A percentile compares a stretch with the other conserved stretches of the same genome.
Evolutionary conservation across 2,888 invertebrate species (phyloP).

Genomic region (Xestia ashworthii): DNA sequence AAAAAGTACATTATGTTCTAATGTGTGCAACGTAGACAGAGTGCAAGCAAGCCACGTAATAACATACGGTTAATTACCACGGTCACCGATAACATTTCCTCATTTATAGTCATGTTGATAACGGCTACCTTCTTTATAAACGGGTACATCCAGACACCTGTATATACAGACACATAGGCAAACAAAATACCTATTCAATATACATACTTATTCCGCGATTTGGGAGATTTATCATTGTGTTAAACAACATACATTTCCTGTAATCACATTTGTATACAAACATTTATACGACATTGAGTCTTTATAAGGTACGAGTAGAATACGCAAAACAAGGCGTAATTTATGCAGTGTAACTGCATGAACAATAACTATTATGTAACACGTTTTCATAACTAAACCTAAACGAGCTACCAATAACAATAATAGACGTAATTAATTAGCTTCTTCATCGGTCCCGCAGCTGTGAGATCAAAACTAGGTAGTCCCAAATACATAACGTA

Average conservation of each 20-base stretch:
- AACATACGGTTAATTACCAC: slow-evolving; percentile 6
- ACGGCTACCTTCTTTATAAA: background rate
- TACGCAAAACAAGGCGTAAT: slow-evolving; percentile 28
- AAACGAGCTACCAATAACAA: slow-evolving; percentile 1
- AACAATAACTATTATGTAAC: slow-evolving; percentile 17
- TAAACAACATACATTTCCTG: slow-evolving; percentile 1
- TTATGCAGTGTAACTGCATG: slow-evolving; percentile 7
- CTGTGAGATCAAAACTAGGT: slow-evolving; percentile 15
- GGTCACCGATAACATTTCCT: slow-evolving; percentile 29
- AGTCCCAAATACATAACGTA: slow-evolving; percentile 5
- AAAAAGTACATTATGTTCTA: slow-evolving; percentile 10
- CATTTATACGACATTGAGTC: slow-evolving; percentile 24
- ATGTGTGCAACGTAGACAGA: slow-evolving; percentile 1
- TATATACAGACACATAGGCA: background rate
- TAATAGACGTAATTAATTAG: background rate
- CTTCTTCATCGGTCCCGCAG: background rate
- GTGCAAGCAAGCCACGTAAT: slow-evolving; percentile 5
- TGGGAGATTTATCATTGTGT: background rate
- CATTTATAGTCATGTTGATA: slow-evolving; percentile 5
- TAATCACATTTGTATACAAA: slow-evolving; percentile 40
- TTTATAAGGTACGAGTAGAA: background rate
- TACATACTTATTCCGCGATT: background rate
- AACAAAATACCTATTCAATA: background rate
- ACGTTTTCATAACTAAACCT: slow-evolving; percentile 7
- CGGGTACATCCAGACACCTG: background rate